phyloP scores from a whole-genome alignment of 2,113 vertebrate genomes.

The Barnardius zonarius region DNA sequence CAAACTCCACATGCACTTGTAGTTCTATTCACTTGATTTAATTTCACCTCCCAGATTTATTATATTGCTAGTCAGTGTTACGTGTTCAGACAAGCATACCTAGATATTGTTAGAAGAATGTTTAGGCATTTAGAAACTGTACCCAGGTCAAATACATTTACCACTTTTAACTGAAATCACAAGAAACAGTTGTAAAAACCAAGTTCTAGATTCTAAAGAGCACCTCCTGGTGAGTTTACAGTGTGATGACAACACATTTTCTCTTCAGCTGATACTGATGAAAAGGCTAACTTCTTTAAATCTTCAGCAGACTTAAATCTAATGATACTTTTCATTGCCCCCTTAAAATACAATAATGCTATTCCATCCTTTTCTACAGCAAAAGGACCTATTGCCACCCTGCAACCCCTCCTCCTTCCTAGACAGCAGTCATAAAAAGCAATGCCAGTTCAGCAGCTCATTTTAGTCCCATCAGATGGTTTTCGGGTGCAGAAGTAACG shows the following conservation, averaged over 20 bases:
- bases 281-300: neutral
- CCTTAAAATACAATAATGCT: neutral
- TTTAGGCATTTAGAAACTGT: neutral
- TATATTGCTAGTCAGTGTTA: neutral
- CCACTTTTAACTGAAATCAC: neutral
- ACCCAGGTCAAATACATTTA: neutral
- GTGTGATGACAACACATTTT: neutral
- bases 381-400: neutral
- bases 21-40: neutral
- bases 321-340: neutral
- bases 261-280: neutral
- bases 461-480: neutral
- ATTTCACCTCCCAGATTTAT: neutral
- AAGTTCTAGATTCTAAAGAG: neutral
- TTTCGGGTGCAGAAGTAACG: neutral
- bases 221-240: conserved; percentile 7
- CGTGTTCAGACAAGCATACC: neutral
- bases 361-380: neutral
- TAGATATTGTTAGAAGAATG: neutral
- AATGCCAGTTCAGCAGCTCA: neutral
- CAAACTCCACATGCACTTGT: neutral
- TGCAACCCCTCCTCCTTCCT: neutral
- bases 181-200: neutral
- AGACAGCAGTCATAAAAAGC: neutral
- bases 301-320: neutral